phyloP scores from a whole-genome alignment of 2,888 invertebrate genomes.

The Lepidocyrtinus sp. region DNA sequence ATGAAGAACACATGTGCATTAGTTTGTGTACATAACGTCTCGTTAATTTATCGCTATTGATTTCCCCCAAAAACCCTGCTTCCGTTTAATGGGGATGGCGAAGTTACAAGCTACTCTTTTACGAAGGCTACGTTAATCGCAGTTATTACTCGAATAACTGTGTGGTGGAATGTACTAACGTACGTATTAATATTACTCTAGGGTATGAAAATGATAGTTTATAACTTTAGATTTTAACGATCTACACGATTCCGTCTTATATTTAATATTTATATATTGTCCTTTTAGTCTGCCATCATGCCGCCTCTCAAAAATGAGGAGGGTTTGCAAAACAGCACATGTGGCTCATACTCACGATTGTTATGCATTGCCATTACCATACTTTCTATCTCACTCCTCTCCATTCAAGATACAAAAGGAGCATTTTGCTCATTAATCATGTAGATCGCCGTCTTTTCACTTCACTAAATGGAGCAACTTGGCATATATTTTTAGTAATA shows the following conservation, averaged over 20 bases:
- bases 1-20: not conserved
- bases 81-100: constrained; percentile 39
- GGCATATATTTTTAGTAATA: too few species aligned
- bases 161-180: constrained; percentile 36
- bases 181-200: constrained; percentile 29
- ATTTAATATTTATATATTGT: not conserved
- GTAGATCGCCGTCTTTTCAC: constrained; percentile 48
- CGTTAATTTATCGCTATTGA: constrained; percentile 56
- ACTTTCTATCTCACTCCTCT: not conserved
- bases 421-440: constrained; percentile 51
- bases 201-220: not conserved
- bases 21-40: constrained; percentile 1
- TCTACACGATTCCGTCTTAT: too few species aligned
- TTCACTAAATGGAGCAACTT: constrained; percentile 3
- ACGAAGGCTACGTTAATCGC: constrained; percentile 37
- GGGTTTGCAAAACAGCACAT: not conserved
- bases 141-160: constrained; percentile 43
- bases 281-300: not conserved
- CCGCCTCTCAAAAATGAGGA: constrained; percentile 1
- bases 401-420: constrained; percentile 16
- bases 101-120: not conserved
- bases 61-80: constrained; percentile 37
- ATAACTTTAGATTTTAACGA: not conserved
- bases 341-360: not conserved
- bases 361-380: not conserved